phyloP scores from a whole-genome alignment of 2,113 vertebrate genomes.

The Protomyctophum bolini region DNA sequence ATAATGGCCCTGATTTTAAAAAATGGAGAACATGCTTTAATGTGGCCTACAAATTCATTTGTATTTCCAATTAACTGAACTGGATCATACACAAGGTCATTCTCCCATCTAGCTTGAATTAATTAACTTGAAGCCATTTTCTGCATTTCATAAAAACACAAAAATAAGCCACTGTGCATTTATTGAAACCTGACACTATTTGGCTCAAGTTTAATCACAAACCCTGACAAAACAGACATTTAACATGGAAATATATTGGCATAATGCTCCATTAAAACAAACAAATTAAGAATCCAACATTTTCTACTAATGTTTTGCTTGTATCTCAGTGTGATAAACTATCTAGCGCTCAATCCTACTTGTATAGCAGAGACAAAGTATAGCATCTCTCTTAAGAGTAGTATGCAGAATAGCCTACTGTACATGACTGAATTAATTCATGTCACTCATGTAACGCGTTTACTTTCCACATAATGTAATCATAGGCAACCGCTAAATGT shows the following conservation, averaged over 20 bases:
- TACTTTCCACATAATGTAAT: neutral
- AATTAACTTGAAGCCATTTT: neutral
- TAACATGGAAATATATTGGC: conserved; percentile 1
- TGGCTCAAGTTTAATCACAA: neutral
- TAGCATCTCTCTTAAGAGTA: conserved; percentile 10
- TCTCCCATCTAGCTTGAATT: too few species aligned
- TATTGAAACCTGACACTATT: neutral
- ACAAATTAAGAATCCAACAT: too few species aligned
- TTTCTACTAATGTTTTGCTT: neutral
- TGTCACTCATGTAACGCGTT: neutral
- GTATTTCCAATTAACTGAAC: neutral
- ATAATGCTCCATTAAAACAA: neutral
- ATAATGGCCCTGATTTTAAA: neutral
- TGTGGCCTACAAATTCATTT: neutral
- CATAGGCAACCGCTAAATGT: conserved; percentile 4
- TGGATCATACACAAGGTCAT: neutral
- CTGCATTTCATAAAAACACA: neutral
- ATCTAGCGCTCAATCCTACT: conserved; percentile 4
- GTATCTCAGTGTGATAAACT: neutral
- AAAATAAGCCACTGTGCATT: neutral
- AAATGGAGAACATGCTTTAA: neutral
- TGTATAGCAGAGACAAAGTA: conserved; percentile 8
- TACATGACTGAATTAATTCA: neutral
- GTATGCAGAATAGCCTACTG: neutral
- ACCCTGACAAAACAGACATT: neutral